Conservation (phyloP, 2,797 vertebrate genomes). For the Podargus strigoides region DNA sequence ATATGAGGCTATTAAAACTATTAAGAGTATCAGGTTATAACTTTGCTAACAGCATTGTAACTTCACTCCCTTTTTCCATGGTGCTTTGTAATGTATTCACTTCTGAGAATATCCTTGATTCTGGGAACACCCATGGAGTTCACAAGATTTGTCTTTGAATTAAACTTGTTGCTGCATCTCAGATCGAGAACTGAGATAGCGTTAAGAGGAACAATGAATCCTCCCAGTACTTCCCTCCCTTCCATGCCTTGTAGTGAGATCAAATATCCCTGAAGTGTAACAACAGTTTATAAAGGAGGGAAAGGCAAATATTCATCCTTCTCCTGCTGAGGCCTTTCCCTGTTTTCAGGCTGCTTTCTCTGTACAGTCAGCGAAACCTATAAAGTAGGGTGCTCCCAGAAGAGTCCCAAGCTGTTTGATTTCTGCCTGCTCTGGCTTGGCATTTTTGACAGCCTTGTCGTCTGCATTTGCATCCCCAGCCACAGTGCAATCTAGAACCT, state of each 20-base stretch:
- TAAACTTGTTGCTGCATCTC: conserved; percentile 2
- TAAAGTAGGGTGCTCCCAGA: background rate
- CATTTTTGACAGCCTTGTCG: background rate
- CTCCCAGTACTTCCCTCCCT: background rate
- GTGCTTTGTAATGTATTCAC: background rate
- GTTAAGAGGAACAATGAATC: background rate
- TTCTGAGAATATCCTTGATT: background rate
- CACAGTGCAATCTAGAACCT: background rate
- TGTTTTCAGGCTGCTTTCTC: background rate
- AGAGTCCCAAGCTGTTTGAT: background rate
- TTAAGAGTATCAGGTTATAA: conserved; percentile 10
- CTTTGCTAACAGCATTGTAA: background rate
- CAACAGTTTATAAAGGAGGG: background rate
- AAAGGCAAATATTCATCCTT: background rate
- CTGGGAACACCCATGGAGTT: background rate
- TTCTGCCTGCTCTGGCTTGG: background rate
- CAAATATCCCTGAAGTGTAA: background rate
- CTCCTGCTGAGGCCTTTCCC: background rate
- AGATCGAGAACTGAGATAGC: conserved; percentile 13
- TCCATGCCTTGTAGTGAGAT: background rate
- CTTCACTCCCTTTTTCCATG: background rate
- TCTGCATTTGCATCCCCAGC: accelerated
- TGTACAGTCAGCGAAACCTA: accelerated
- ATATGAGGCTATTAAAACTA: background rate
- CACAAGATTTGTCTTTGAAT: background rate